Evolutionary conservation across 2,113 vertebrate genomes (phyloP).

Genomic region (Apus apus): DNA sequence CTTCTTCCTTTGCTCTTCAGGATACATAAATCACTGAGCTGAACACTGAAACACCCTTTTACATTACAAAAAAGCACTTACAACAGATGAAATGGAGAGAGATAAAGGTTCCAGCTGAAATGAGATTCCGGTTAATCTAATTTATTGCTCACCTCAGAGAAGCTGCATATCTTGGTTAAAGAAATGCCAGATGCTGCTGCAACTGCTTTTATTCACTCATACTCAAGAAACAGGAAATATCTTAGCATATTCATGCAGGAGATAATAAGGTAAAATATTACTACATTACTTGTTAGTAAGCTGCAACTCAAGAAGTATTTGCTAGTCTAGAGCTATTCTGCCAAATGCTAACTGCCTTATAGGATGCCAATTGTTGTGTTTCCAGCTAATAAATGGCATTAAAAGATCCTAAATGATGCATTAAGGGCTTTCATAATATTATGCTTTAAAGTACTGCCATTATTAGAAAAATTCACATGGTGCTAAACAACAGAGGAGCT

Average conservation of each 20-base stretch:
- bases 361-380: not conserved
- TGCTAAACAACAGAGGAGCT: not conserved
- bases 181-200: not conserved
- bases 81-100: not conserved
- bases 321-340: not conserved
- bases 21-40: not conserved
- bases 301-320: not conserved
- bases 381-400: not conserved
- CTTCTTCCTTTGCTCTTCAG: not conserved
- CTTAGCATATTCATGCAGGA: not conserved
- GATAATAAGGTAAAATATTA: not conserved
- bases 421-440: not conserved
- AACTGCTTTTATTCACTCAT: not conserved
- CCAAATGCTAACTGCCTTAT: not conserved
- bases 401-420: not conserved
- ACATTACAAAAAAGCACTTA: constrained; percentile 7
- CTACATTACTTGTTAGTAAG: not conserved
- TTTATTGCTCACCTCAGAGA: not conserved
- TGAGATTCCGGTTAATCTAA: not conserved
- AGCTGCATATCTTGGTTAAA: not conserved
- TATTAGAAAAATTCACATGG: not conserved
- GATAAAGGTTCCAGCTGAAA: not conserved
- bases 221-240: not conserved
- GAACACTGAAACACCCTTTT: not conserved
- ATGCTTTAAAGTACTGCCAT: not conserved